Conservation (phyloP, 2,888 invertebrate genomes). For the Athalia rosae region DNA sequence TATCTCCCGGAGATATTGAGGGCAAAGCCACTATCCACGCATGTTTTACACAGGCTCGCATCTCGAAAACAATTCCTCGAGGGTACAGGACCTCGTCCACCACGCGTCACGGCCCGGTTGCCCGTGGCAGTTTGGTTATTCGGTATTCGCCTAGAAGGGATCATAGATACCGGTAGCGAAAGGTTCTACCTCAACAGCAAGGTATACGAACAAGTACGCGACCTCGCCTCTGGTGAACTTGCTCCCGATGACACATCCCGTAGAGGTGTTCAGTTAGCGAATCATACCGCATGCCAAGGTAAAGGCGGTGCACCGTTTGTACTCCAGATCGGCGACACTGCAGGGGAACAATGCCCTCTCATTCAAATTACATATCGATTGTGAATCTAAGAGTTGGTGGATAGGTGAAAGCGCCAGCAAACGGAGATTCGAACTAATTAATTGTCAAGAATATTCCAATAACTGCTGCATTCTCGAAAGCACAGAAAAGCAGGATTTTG, state of each 20-base stretch:
- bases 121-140: slow-evolving; percentile 43
- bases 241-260: background rate
- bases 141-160: slow-evolving; percentile 35
- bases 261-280: slow-evolving; percentile 20
- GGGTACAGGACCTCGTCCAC: background rate
- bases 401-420: too few species aligned
- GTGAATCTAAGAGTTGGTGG: slow-evolving; percentile 14
- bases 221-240: background rate
- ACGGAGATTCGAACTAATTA: too few species aligned
- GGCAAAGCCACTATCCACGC: too few species aligned
- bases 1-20: too few species aligned
- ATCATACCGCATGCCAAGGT: slow-evolving; percentile 7
- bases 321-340: slow-evolving; percentile 43
- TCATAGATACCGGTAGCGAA: slow-evolving; percentile 37
- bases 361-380: slow-evolving; percentile 44
- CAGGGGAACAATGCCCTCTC: slow-evolving; percentile 43
- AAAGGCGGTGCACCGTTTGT: slow-evolving; percentile 38
- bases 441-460: too few species aligned
- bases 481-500: slow-evolving; percentile 37
- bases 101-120: slow-evolving; percentile 23
- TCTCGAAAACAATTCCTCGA: too few species aligned
- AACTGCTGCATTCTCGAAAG: slow-evolving; percentile 20
- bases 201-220: slow-evolving; percentile 22
- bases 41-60: too few species aligned
- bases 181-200: slow-evolving; percentile 22